phyloP scores from a whole-genome alignment of 2,113 vertebrate species.

The Gobius niger region DNA sequence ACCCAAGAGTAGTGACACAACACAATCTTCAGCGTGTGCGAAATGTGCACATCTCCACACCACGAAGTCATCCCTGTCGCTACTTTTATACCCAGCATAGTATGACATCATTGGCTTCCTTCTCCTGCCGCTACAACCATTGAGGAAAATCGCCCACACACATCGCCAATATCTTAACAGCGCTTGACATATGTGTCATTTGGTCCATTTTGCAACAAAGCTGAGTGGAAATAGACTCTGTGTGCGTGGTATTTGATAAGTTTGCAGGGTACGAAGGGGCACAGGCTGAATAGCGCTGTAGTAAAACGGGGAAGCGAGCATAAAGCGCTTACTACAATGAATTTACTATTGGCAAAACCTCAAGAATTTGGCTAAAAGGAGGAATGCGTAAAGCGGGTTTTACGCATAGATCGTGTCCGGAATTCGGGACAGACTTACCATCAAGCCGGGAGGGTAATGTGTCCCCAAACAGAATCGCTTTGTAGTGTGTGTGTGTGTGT shows the following conservation, averaged over 20 bases:
- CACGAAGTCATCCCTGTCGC: slow-evolving; percentile 23
- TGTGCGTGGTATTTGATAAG: slow-evolving; percentile 26
- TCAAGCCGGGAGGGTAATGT: neutral
- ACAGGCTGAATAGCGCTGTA: neutral
- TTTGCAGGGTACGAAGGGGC: slow-evolving; percentile 36
- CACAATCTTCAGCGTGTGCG: neutral
- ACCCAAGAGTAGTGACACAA: slow-evolving; percentile 24
- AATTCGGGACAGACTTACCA: neutral
- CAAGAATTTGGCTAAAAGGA: neutral
- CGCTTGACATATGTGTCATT: slow-evolving; percentile 6
- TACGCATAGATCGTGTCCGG: slow-evolving; percentile 14
- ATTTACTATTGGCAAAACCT: neutral
- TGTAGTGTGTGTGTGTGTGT: neutral
- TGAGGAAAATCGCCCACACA: slow-evolving; percentile 64
- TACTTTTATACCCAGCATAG: slow-evolving; percentile 68
- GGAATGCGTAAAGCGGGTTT: slow-evolving; percentile 22
- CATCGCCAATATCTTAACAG: slow-evolving; percentile 28
- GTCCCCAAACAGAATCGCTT: slow-evolving; percentile 4
- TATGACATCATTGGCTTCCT: slow-evolving; percentile 75
- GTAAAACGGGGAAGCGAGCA: neutral
- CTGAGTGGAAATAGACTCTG: neutral
- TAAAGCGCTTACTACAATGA: neutral
- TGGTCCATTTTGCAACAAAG: slow-evolving; percentile 12
- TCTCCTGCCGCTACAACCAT: slow-evolving; percentile 67
- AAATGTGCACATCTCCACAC: slow-evolving; percentile 24